phyloP scores from a whole-genome alignment of 2,797 vertebrate genomes.

The Callimico goeldii region DNA sequence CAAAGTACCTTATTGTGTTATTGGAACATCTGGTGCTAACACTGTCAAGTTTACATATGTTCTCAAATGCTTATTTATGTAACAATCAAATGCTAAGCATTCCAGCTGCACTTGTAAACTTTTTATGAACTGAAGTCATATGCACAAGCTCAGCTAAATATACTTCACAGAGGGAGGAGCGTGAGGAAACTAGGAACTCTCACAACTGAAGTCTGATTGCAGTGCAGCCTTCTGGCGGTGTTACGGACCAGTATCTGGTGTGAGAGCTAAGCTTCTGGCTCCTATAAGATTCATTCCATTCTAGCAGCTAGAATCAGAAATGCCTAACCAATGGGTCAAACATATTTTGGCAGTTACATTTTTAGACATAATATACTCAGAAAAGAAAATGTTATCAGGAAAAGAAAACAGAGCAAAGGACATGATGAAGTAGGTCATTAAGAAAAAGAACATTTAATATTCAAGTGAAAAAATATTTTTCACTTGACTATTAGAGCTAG shows the following conservation, averaged over 20 bases:
- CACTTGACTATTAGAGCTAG: neutral
- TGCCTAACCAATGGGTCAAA: neutral
- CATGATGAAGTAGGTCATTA: neutral
- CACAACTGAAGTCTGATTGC: conserved; percentile 16
- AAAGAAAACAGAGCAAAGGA: conserved; percentile 11
- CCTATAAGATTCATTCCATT: neutral
- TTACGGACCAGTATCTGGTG: neutral
- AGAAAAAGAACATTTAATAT: neutral
- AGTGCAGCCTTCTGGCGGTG: neutral
- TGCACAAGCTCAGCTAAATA: conserved; percentile 59
- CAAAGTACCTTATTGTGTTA: conserved; percentile 55
- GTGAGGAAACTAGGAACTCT: conserved; percentile 69
- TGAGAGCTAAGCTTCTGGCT: conserved; percentile 16
- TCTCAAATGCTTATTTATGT: conserved; percentile 76
- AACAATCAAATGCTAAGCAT: conserved; percentile 74
- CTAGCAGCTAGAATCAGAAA: neutral
- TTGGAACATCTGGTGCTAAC: conserved; percentile 76
- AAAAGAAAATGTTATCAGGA: neutral
- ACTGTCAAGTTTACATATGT: conserved; percentile 60
- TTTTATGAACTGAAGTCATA: conserved; percentile 79
- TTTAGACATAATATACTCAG: neutral
- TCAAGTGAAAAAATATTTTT: neutral
- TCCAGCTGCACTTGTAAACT: conserved; percentile 75
- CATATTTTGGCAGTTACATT: neutral
- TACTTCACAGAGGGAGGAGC: conserved; percentile 49